A percentile compares a stretch with the other conserved stretches of the same genome.
These are phyloP conservation scores for Penaeus chinensis DNA, from an alignment of 1,140 invertebrate species.

Conservation along the genomic window DNA sequence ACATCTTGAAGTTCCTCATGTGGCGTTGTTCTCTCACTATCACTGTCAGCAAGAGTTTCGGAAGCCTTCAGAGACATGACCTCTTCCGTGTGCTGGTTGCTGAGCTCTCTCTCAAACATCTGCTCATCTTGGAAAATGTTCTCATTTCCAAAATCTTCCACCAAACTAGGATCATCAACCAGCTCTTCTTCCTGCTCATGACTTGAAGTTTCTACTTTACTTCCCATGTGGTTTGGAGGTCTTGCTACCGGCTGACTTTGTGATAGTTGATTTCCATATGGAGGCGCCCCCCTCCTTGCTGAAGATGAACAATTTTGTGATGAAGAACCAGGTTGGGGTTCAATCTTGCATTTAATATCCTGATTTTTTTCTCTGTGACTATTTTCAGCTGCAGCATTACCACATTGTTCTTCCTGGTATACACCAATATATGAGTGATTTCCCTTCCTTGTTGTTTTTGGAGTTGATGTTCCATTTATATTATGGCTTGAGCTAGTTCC, in stretches of 20 bases:
- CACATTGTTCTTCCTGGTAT: slow-evolving; percentile 15
- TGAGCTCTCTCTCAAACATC: slow-evolving; percentile 55
- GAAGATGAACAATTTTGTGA: slow-evolving; percentile 11
- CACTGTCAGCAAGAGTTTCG: slow-evolving; percentile 60
- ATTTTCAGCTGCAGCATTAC: slow-evolving; percentile 4
- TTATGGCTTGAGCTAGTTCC: slow-evolving; percentile 36
- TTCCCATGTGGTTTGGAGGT: slow-evolving; percentile 7
- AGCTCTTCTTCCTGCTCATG: slow-evolving; percentile 46
- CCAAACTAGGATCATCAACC: slow-evolving; percentile 41
- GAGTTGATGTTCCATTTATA: slow-evolving; percentile 23
- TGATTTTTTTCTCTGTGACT: slow-evolving; percentile 30
- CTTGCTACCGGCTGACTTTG: background rate
- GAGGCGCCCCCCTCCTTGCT: background rate
- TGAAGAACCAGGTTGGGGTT: slow-evolving; percentile 25
- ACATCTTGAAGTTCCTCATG: slow-evolving; percentile 50
- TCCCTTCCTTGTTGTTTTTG: slow-evolving; percentile 22
- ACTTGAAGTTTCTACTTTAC: slow-evolving; percentile 17
- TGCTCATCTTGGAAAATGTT: slow-evolving; percentile 52
- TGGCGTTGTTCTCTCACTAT: slow-evolving; percentile 52
- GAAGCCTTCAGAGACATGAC: slow-evolving; percentile 62
- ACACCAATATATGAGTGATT: slow-evolving; percentile 25
- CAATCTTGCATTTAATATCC: slow-evolving; percentile 53
- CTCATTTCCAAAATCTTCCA: slow-evolving; percentile 32
- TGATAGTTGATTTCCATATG: slow-evolving; percentile 27
- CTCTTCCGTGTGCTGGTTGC: slow-evolving; percentile 49